Evolutionary conservation across 1,140 invertebrate species (phyloP).

Genomic region (Eriocheir sinensis): DNA sequence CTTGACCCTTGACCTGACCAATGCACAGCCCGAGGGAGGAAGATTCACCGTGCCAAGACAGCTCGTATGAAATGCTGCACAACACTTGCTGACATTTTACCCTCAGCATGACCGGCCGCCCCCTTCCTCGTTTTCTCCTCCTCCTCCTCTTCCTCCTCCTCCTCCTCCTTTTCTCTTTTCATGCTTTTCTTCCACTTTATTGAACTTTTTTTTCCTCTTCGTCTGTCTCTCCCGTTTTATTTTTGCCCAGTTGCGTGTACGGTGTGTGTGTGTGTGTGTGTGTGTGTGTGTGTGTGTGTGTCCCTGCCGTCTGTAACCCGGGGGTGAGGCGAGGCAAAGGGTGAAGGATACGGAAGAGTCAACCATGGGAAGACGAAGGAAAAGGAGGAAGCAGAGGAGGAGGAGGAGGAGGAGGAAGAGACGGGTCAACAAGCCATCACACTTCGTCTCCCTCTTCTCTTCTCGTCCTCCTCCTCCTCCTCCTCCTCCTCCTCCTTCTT

Average conservation of each 20-base stretch:
- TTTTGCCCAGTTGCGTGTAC: no score
- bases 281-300: conserved; percentile 13
- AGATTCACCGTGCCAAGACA: conserved; percentile 48
- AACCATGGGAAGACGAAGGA: neutral
- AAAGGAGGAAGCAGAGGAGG: neutral
- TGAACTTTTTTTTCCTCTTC: neutral
- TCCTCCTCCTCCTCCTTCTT: neutral
- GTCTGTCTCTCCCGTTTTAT: neutral
- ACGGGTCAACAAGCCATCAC: neutral
- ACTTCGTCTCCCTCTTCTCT: neutral
- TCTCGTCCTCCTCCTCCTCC: neutral
- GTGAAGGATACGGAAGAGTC: neutral
- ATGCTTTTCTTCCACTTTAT: neutral
- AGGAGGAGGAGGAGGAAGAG: neutral
- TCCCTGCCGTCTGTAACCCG: neutral
- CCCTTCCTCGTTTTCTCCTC: neutral
- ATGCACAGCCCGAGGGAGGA: conserved; percentile 36
- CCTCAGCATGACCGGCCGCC: neutral
- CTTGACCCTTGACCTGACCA: conserved; percentile 52
- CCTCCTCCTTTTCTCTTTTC: neutral
- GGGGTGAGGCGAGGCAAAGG: neutral
- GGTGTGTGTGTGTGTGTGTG: neutral
- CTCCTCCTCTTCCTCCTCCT: neutral
- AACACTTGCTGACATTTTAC: neutral
- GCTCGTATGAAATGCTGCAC: neutral